Base-by-base conservation (phyloP, 2,113 vertebrate genomes). In the Pseudorectes ferrugineus region DNA sequence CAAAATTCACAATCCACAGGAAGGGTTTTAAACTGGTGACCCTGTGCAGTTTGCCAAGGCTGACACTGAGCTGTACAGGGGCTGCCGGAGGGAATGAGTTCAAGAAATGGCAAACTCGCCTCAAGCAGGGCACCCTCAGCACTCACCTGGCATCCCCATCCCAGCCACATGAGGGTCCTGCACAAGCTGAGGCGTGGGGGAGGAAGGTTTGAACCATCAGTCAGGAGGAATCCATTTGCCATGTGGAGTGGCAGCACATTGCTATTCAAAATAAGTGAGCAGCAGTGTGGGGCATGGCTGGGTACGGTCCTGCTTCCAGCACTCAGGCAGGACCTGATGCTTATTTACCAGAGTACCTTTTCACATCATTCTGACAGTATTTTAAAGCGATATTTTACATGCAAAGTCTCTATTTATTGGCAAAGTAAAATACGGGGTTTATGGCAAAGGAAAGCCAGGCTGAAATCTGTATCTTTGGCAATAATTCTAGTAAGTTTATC, bases 21-120 rank as follows among this genome's bases (percentile, higher is more conserved):
- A 45, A 66, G 26, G 15, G 11, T 61, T 81, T 87, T 46, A 6
- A 93, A 77, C 43, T 19, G 10, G 35, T 49, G 55, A 31, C 31
- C 8, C 29, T 5, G 5, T 2, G 3, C 0, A 1, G 23, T 38
- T 57, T 85, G 35, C 51, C 16, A 36, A 33, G 4, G 18, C 29
- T 87, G 73, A 35, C 29, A 29, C 22, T 14, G 54, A 45, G 31
- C 23, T 36, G 13, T n/a, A n/a, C 8, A 55, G 35, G 52, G 5
- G 4, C 6, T 74, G 31, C 28, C 0, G 0, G 1, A 8, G 24
- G 8, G 4, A 48, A 43, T 8, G 14, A 61, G 19, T 14, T 61
- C 23, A 29, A 73, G 17, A 58, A 77, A 55, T 14, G 23, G 10
- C 38, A 81, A 86, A 77, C 36, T 54, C 1, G 0, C 13, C 72